Base-by-base conservation (phyloP, 2,888 invertebrate genomes). In the Netelia inedita region DNA sequence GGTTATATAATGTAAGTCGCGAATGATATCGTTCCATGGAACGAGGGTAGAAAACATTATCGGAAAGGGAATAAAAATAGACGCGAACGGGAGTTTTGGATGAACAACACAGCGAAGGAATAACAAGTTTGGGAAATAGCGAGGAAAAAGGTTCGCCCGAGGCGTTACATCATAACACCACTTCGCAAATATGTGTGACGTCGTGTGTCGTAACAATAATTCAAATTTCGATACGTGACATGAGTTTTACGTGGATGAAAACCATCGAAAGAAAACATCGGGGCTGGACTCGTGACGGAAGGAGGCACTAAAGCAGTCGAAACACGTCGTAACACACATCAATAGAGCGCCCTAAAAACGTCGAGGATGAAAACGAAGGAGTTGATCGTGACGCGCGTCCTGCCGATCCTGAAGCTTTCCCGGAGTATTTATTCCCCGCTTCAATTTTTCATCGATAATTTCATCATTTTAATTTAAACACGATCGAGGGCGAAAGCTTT, bases 191-290 rank as follows among this genome's bases (percentile, higher is more conserved):
- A 63, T 57, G 61, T 79, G 23, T 75, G 59, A 53, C 71, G 41
- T 66, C 57, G 61, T 61, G 72, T 19, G 57, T 55, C 28, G 63
- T 73, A 73, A 76, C 80, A 76, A 84, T 84, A 80, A 84, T 84
- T 84, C 80, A 84, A 76, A 76, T 84, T 84, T 73, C 73, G 68
- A 73, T 81, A 84, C 84, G 84, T 84, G 84, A 84, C 84, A 53
- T 53, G 80, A 68, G 68, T 68, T 73, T 61, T 73, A 84, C 66
- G 72, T 75, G 75, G 53, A 21, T 14, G 55, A 53, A 66, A 75
- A 8, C 65, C 16, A 10, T 19, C 19, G 57, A 57, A 19, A 57
- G 19, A 57, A 57, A 57, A 57, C 16, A 3, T 19, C 21, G 19
- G 19, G 19, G 19, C 5, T 16, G 57, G 57, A 46, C 46, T 46